These are phyloP conservation scores for Prenolepis imparis DNA, from an alignment of 2,888 invertebrate species.

Conservation along the genomic window DNA sequence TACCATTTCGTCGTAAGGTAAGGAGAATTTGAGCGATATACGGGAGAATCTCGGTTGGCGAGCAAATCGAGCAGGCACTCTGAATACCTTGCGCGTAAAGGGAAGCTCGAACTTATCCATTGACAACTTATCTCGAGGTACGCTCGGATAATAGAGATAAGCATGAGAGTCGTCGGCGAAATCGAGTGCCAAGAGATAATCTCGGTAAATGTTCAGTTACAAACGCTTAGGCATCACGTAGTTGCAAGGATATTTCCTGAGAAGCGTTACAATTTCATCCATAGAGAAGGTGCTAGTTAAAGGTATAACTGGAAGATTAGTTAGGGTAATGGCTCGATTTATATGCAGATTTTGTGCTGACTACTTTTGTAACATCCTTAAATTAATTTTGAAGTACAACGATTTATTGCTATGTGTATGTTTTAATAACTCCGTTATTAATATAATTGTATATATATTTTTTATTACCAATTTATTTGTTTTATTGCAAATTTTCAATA, in stretches of 20 bases:
- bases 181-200: conserved; percentile 52
- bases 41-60: conserved; percentile 32
- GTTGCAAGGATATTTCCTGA: background rate
- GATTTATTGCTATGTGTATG: background rate
- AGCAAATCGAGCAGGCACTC: conserved; percentile 2
- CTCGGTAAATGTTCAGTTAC: conserved; percentile 45
- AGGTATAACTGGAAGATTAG: background rate
- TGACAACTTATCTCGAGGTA: conserved; percentile 49
- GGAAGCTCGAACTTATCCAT: conserved; percentile 46
- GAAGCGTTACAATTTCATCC: conserved; percentile 26
- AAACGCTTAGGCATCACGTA: conserved; percentile 31
- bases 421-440: background rate
- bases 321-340: background rate
- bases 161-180: conserved; percentile 36
- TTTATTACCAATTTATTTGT: background rate
- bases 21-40: conserved; percentile 28
- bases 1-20: conserved; percentile 20
- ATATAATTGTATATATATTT: background rate
- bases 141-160: conserved; percentile 51
- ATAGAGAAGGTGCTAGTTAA: background rate
- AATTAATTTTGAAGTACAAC: background rate
- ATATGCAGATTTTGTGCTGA: background rate
- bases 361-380: background rate
- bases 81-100: background rate
- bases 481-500: background rate